Evolutionary conservation across 2,888 invertebrate genomes (phyloP), one percentile per base, ranked within the genome.

Genomic region (Erebia palarica): DNA sequence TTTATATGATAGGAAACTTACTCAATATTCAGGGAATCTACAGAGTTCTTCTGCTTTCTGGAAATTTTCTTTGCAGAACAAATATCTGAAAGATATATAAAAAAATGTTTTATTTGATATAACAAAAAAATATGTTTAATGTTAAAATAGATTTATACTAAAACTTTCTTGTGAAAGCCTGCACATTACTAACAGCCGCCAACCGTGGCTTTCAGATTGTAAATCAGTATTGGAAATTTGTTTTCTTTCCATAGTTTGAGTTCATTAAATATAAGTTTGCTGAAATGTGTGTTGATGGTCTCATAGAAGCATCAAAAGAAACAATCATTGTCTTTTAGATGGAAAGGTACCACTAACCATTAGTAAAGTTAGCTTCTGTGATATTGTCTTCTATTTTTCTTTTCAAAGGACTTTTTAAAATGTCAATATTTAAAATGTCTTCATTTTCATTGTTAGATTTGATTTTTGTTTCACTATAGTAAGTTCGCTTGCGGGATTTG

Each of bases 401-500:
- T 68, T 75, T 72, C 58, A 71, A 21, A 14, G 58, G 61, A 58
- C 51, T 69, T 53, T 58, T 75, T n/a, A 57, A 42, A 44, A 59
- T 57, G 13, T 69, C 69, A 63, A 76, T 73, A 72, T 77, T 77
- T 60, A 71, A 69, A 65, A 71, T 71, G 63, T 78, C 81, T 79
- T 85, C 79, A 79, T 89, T 90, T 80, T 90, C 89, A 58, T 75
- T 77, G 73, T 87, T 84, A n/a, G 78, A 75, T 76, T 83, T 81
- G 18, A 71, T 75, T 73, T 79, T 80, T 65, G 79, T 82, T 61
- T 75, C 77, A 63, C 77, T 79, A 47, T 82, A 71, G 74, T 82
- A 80, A 5, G 88, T 84, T 73, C 88, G 94, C 77, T 94, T 94
- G 13, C 93, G 88, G 42, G 90, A 83, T 76, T 86, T 90, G 76